A percentile compares a stretch with the other conserved stretches of the same genome.
phyloP scores from a whole-genome alignment of 1,140 invertebrate genomes.

The Zaprionus vittiger region DNA sequence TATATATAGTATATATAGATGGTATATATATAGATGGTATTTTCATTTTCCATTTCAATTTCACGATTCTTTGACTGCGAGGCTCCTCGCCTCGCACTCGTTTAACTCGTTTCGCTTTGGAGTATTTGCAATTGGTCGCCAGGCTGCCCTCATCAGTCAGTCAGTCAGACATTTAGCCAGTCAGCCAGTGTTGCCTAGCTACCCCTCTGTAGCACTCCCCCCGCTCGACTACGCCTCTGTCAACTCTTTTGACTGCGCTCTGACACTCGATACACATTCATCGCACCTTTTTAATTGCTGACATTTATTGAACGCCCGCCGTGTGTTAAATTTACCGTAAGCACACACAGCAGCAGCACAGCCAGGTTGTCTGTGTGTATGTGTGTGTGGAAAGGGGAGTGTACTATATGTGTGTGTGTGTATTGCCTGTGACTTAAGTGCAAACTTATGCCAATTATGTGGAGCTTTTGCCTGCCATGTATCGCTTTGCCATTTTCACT shows the following conservation, averaged over 20 bases:
- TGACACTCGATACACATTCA: constrained; percentile 64
- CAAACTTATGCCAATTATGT: constrained; percentile 81
- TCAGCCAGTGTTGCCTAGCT: not conserved
- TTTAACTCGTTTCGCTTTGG: constrained; percentile 11
- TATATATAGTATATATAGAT: not conserved
- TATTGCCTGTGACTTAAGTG: constrained; percentile 73
- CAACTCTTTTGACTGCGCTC: constrained; percentile 13
- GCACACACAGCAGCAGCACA: constrained; percentile 31
- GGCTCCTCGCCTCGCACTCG: not conserved
- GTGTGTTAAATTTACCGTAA: constrained; percentile 75
- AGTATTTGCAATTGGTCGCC: constrained; percentile 23
- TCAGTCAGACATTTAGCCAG: not conserved
- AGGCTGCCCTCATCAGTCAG: constrained; percentile 32
- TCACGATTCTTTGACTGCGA: constrained; percentile 9
- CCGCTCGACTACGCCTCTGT: not conserved
- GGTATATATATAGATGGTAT: not conserved
- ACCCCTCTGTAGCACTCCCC: not conserved
- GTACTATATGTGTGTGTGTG: constrained; percentile 21
- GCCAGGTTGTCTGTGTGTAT: constrained; percentile 8
- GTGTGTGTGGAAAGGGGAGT: not conserved
- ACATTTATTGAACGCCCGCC: constrained; percentile 73
- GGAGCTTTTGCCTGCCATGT: constrained; percentile 57
- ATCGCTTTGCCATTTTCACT: constrained; percentile 30
- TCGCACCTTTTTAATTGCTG: constrained; percentile 79
- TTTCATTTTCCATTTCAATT: constrained; percentile 26